Evolutionary conservation across 2,797 vertebrate genomes (phyloP), one percentile per base, ranked within the genome.

Genomic region (Varecia variegata): DNA sequence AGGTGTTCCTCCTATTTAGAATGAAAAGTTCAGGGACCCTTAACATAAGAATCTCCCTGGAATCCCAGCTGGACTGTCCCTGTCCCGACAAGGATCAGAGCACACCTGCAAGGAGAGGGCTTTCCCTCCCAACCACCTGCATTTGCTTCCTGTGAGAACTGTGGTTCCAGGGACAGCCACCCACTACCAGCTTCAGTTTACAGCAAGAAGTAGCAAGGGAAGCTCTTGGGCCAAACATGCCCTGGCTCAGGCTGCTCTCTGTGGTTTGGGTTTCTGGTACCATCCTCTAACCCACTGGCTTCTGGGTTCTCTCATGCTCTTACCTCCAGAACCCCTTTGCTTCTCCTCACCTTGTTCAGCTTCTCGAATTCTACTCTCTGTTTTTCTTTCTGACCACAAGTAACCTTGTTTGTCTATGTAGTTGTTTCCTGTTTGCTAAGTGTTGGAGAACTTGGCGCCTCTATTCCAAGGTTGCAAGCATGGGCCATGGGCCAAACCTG

Each of bases 1-100:
- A 95, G 45, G 84, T 94, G 52, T 88, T 76, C 58, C 95, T 97
- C 85, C 89, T 89, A 81, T 90, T 96, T 94, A 79, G 35, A 94
- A 96, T 79, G 70, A 83, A 60, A 89, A 93, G 88, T 97, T 91
- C 76, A 89, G 80, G 70, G 70, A 54, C 67, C 60, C 47, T 83
- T 68, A 65, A 30, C 14, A 1, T 62, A 40, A 73, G 77, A 76
- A 47, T 86, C 50, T 80, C 74, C 65, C 74, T 93, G 76, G 83
- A 95, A 60, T 89, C 38, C 86, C 88, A 93, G 79, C 58, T 90
- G 65, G 71, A 45, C 60, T 76, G 56, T 38, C 67, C 20, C 15
- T 54, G 15, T 43, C 79, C 54, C 83, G 86, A 47, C 14, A 74
- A 27, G 23, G 82, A 84, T 91, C 52, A 65, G 35, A 91, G 43